Evolutionary conservation across 2,888 invertebrate genomes (phyloP).

Genomic region (Noctua fimbriata): DNA sequence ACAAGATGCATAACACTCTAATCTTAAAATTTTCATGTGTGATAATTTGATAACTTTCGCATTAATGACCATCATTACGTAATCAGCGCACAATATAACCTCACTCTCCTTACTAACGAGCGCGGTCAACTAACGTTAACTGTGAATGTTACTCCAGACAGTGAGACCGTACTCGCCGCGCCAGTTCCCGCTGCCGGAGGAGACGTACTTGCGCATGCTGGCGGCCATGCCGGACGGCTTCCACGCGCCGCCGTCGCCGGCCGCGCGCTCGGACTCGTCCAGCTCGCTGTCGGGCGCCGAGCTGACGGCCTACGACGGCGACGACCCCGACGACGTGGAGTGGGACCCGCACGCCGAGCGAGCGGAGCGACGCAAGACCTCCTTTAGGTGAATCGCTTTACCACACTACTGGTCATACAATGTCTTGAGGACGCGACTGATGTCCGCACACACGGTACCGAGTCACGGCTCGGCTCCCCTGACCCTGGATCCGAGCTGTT

Average conservation of each 20-base stretch:
- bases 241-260: slow-evolving; percentile 69
- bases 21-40: not conserved
- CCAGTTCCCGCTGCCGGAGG: slow-evolving; percentile 93
- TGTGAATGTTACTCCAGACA: slow-evolving; percentile 82
- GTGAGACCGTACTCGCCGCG: slow-evolving; percentile 94
- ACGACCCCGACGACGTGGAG: slow-evolving; percentile 96
- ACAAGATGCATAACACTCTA: no score
- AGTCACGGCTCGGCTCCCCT: slow-evolving; percentile 20
- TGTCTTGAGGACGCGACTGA: slow-evolving; percentile 19
- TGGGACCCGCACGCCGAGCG: slow-evolving; percentile 91
- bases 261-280: slow-evolving; percentile 63
- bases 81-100: slow-evolving; percentile 34
- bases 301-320: slow-evolving; percentile 90
- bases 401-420: slow-evolving; percentile 15
- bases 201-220: slow-evolving; percentile 92
- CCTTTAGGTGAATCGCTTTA: slow-evolving; percentile 74
- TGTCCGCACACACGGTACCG: slow-evolving; percentile 19
- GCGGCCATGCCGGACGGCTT: slow-evolving; percentile 93
- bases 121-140: slow-evolving; percentile 62
- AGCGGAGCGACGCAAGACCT: slow-evolving; percentile 75
- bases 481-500: slow-evolving; percentile 28
- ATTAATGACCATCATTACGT: not conserved
- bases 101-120: slow-evolving; percentile 54
- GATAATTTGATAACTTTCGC: no score
- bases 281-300: slow-evolving; percentile 80